phyloP scores from a whole-genome alignment of 2,113 vertebrate genomes.

The Panthera leo region DNA sequence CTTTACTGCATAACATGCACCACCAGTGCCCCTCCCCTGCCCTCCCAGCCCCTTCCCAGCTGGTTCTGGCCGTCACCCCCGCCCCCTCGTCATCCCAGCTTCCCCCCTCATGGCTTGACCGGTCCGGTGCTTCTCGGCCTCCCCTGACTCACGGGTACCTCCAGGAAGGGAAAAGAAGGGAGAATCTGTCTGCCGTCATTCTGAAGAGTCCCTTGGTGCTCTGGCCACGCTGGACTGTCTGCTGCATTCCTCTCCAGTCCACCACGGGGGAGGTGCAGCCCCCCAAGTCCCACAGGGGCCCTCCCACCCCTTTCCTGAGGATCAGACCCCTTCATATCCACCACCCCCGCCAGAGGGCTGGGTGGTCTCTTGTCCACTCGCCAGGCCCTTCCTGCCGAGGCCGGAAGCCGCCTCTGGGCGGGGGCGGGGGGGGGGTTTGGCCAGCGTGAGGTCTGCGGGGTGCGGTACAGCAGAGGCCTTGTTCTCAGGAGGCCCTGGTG shows the following conservation, averaged over 20 bases:
- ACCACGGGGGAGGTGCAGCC: neutral
- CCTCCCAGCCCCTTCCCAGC: neutral
- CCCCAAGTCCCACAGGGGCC: neutral
- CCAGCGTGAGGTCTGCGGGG: neutral
- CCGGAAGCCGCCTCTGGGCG: neutral
- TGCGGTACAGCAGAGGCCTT: accelerated
- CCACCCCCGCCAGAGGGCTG: neutral
- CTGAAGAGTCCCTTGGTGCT: neutral
- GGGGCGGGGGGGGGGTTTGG: neutral
- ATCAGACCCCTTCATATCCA: no score
- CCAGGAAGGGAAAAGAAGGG: neutral
- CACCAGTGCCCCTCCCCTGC: neutral
- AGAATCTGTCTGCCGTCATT: neutral
- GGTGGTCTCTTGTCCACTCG: accelerated
- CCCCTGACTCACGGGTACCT: neutral
- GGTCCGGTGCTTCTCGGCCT: accelerated
- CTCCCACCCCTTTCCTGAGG: accelerated
- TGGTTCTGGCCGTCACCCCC: no score
- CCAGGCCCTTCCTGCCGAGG: neutral
- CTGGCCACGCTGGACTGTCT: neutral
- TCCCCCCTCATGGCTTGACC: neutral
- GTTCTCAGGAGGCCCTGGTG: neutral
- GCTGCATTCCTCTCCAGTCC: accelerated
- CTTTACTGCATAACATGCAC: accelerated
- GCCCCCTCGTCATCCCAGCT: no score